These are phyloP conservation scores for Chinchilla lanigera DNA, from an alignment of 2,113 vertebrate species.

Conservation along the genomic window DNA sequence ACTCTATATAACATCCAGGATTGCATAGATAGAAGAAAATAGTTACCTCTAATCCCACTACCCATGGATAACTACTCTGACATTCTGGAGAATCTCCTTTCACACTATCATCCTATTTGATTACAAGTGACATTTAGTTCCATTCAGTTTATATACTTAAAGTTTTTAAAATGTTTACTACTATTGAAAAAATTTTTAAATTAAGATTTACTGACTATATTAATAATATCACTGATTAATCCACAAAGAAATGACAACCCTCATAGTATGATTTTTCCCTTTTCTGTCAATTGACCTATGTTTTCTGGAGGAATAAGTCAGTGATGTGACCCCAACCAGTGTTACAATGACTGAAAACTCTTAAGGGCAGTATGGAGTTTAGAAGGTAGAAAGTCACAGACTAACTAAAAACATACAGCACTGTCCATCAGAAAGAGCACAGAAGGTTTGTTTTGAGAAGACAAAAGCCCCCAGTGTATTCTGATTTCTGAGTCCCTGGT, in stretches of 20 bases:
- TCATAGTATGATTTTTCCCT: background rate
- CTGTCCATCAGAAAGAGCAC: background rate
- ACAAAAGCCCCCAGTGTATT: background rate
- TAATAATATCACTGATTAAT: constrained; percentile 30
- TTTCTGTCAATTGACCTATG: constrained; percentile 7
- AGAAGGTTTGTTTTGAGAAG: background rate
- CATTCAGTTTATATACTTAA: background rate
- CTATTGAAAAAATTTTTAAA: background rate
- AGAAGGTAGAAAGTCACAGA: background rate
- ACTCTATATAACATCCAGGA: background rate
- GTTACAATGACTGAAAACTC: background rate
- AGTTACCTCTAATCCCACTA: background rate
- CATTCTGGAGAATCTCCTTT: constrained; percentile 25
- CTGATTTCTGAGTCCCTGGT: background rate
- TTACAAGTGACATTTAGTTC: constrained; percentile 14
- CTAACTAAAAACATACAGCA: background rate
- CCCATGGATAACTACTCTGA: background rate
- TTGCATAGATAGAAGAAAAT: constrained; percentile 27
- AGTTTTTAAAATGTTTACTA: constrained; percentile 12
- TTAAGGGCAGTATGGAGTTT: constrained; percentile 16
- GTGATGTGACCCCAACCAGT: background rate
- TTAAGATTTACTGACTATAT: background rate
- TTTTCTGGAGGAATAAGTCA: constrained; percentile 31
- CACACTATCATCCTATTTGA: background rate
- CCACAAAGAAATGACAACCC: background rate